Base-by-base conservation (phyloP, 1,140 invertebrate genomes). In the Sitophilus oryzae region DNA sequence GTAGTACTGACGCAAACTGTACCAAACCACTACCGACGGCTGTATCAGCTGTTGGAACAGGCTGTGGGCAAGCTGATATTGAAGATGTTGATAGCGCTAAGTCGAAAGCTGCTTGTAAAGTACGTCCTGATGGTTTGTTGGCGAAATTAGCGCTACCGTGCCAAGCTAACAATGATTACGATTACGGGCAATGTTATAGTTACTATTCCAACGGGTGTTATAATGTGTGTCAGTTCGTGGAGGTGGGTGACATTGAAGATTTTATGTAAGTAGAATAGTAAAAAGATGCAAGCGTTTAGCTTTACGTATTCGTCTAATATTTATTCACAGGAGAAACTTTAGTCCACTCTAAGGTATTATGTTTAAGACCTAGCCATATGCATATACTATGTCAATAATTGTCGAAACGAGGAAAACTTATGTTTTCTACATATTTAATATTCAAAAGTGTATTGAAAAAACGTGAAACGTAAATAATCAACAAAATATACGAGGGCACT, bases 191-290 rank as follows among this genome's bases (percentile, higher is more conserved):
- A 68, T 84, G 82, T 58, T 82, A 77, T 57, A 82, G 80, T 62
- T 82, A 77, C 63, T 74, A 78, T 58, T 71, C 77, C 3, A 73
- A 77, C 51, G 81, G 81, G 11, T 72, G 72, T 54, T 75, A 73
- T 30, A 76, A 79, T 49, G 71, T 80, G 0, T 84, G 82, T 57
- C 80, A 81, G 52, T 82, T 78, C 57, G 76, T 78, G 1, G 73
- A 77, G 58, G 73, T 80, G 41, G 76, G 81, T 36, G 82, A 84
- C 66, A 76, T 84, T 45, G 82, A 84, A 66, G 82, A 84, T 70
- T 82, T 84, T 66, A 81, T 84, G 82, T 84, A 73, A 83, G 81
- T 76, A 36, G 18, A 14, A n/a, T 56, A 4, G 16, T 6, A 4
- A 37, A 37, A 37, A 37, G 4, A 37, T 37, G n/a, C 4, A 11